Evolutionary conservation across 2,113 vertebrate species (phyloP).

Genomic region (Caracal caracal): DNA sequence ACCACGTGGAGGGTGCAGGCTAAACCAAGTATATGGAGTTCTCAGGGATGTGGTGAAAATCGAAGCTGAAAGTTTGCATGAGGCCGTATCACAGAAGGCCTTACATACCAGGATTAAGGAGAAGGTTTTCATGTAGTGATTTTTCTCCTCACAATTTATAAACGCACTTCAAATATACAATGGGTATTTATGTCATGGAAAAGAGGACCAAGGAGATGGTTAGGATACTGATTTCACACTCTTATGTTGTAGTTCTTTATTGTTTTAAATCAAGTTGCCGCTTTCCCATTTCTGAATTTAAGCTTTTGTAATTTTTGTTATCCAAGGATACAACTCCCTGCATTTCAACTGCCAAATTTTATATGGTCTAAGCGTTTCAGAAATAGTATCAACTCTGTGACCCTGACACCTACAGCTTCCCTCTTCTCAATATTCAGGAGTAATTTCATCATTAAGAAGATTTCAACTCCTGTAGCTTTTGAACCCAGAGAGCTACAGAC

Average conservation of each 20-base stretch:
- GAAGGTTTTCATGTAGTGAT: not conserved
- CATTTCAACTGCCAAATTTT: not conserved
- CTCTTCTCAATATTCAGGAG: not conserved
- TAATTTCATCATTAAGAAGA: not conserved
- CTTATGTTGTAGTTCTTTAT: not conserved
- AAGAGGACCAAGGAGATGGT: not conserved
- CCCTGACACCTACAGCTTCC: no score
- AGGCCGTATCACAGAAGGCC: not conserved
- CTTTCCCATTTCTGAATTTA: not conserved
- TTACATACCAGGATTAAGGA: not conserved
- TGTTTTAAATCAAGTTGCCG: not conserved
- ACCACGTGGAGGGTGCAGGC: no score
- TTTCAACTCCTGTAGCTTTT: not conserved
- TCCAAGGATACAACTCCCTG: not conserved
- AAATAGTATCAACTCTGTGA: not conserved
- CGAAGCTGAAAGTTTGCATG: not conserved
- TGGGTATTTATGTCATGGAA: not conserved
- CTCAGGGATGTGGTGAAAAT: rapidly evolving
- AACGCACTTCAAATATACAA: not conserved
- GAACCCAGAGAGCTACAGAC: not conserved
- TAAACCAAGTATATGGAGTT: not conserved
- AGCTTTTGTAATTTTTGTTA: not conserved
- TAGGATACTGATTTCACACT: not conserved
- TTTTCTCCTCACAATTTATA: not conserved
- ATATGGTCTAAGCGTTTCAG: not conserved